A percentile compares a stretch with the other conserved stretches of the same genome.
These are phyloP conservation scores for Ostrea edulis DNA, from an alignment of 1,140 invertebrate genomes.

Conservation along the genomic window DNA sequence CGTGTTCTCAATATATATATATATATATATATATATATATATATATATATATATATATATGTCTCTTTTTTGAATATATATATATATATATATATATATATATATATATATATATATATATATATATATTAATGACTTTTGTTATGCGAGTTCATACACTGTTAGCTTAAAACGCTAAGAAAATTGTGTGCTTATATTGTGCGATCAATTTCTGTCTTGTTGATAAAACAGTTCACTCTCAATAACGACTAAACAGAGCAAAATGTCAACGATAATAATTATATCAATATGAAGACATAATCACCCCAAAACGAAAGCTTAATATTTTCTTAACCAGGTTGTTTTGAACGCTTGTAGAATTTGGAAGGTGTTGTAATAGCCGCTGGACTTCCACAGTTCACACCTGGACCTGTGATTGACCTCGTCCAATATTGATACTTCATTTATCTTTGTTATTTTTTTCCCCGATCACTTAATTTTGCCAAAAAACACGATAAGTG, in stretches of 20 bases:
- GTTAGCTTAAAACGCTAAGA: no score
- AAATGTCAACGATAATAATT: background rate
- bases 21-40: no score
- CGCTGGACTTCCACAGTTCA: slow-evolving; percentile 9
- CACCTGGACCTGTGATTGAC: slow-evolving; percentile 12
- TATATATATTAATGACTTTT: no score
- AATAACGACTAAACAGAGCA: background rate
- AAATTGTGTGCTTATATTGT: no score
- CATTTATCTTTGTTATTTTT: slow-evolving; percentile 32
- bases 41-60: no score
- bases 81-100: no score
- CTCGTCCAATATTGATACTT: slow-evolving; percentile 17
- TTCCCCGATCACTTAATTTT: slow-evolving; percentile 24
- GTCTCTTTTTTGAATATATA: no score
- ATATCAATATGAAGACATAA: background rate
- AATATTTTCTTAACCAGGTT: background rate
- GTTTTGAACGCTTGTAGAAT: background rate
- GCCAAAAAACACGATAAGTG: slow-evolving; percentile 13
- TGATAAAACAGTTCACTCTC: no score
- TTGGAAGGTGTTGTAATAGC: background rate
- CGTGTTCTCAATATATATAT: no score
- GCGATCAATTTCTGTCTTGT: no score
- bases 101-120: no score
- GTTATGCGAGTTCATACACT: no score
- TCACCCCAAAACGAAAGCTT: background rate